Conservation (phyloP, 1,140 invertebrate species). For the Wiebesia pumilae region DNA sequence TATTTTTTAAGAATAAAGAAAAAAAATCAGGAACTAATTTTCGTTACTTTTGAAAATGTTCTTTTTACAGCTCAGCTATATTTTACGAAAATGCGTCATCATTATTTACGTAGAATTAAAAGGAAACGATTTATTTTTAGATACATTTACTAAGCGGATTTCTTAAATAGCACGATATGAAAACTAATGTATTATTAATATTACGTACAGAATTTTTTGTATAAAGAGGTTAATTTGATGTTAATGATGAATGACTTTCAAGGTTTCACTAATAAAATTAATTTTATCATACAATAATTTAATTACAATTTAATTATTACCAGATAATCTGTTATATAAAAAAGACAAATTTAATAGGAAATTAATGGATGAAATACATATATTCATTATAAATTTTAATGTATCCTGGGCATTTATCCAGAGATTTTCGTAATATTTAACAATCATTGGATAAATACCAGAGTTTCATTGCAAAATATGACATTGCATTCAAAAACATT, state of each 20-base stretch:
- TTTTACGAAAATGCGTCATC: neutral
- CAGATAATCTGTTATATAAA: neutral
- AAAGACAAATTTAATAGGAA: conserved; percentile 20
- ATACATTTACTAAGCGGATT: neutral
- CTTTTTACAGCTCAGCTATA: neutral
- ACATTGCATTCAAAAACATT: conserved; percentile 48
- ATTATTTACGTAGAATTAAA: neutral
- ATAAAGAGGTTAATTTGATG: neutral
- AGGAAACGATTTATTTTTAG: neutral
- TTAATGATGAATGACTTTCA: neutral
- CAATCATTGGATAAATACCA: conserved; percentile 51
- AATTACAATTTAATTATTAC: neutral
- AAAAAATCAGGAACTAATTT: neutral
- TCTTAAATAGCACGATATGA: neutral
- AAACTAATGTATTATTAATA: neutral
- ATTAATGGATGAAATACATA: neutral
- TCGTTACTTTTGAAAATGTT: neutral
- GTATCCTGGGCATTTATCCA: conserved; percentile 45
- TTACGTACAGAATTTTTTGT: neutral
- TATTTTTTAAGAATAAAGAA: neutral
- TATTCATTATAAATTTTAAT: conserved; percentile 1
- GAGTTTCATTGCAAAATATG: conserved; percentile 48
- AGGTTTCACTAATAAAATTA: neutral
- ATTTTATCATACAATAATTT: neutral
- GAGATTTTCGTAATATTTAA: conserved; percentile 52